These are phyloP conservation scores for Aphelinus atriplicis DNA, from an alignment of 1,140 invertebrate genomes.

Conservation along the genomic window DNA sequence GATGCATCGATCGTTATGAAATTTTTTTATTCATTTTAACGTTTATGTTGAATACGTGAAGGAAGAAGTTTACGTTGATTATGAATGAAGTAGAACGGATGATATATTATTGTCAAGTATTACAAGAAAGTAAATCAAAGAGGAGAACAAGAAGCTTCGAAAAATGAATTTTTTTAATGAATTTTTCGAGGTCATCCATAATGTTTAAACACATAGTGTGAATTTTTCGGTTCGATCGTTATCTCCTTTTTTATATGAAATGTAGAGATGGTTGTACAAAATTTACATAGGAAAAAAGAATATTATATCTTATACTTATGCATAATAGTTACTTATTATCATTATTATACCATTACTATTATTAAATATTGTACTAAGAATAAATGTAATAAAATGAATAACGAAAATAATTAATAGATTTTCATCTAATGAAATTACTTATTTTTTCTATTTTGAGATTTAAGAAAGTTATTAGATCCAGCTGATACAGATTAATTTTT, in stretches of 20 bases:
- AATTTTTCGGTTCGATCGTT: conserved; percentile 43
- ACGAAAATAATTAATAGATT: conserved; percentile 20
- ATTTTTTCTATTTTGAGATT: too few species aligned
- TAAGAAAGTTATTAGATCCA: too few species aligned
- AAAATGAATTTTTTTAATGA: conserved; percentile 31
- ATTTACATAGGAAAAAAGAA: conserved; percentile 49
- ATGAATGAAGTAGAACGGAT: conserved; percentile 27
- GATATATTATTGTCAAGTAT: conserved; percentile 40
- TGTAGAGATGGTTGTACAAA: conserved; percentile 58
- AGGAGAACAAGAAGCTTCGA: conserved; percentile 37
- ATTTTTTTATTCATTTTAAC: conserved; percentile 31
- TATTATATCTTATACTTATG: conserved; percentile 52
- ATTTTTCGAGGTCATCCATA: conserved; percentile 42
- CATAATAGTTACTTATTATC: conserved; percentile 53
- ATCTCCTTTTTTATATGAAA: conserved; percentile 49
- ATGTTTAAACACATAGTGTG: conserved; percentile 43
- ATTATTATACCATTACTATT: conserved; percentile 48
- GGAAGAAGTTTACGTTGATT: conserved; percentile 4
- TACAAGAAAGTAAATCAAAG: conserved; percentile 44
- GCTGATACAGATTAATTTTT: too few species aligned
- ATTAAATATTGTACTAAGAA: conserved; percentile 51
- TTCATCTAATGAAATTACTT: neutral
- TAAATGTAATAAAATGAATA: conserved; percentile 54
- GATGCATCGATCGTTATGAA: conserved; percentile 15
- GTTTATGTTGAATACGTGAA: conserved; percentile 7